Conservation (phyloP, 1,140 invertebrate genomes). For the Bombus breviceps region DNA sequence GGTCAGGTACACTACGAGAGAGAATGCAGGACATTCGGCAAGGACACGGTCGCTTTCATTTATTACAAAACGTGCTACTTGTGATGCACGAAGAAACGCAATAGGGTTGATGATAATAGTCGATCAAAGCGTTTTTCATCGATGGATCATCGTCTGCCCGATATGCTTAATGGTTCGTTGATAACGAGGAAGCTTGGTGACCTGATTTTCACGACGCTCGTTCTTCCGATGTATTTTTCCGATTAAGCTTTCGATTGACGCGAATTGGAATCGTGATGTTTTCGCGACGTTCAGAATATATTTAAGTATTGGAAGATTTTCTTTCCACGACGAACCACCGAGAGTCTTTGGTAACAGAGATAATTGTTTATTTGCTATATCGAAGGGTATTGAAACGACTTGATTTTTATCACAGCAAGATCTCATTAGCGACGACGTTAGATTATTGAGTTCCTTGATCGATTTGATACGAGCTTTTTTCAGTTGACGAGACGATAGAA, state of each 20-base stretch:
- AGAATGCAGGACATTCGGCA: constrained; percentile 81
- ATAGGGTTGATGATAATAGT: not conserved
- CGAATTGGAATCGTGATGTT: not conserved
- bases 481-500: not conserved
- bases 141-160: constrained; percentile 26
- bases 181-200: not conserved
- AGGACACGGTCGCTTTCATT: constrained; percentile 80
- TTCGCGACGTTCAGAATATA: not conserved
- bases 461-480: not conserved
- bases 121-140: constrained; percentile 2
- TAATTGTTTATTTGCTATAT: not conserved
- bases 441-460: constrained; percentile 1
- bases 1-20: constrained; percentile 80
- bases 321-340: not conserved
- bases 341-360: not conserved
- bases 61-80: constrained; percentile 82
- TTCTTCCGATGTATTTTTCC: not conserved
- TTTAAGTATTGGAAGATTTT: not conserved
- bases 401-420: not conserved
- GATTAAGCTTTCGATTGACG: not conserved
- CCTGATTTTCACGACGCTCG: not conserved
- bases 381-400: not conserved
- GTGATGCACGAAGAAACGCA: constrained; percentile 70
- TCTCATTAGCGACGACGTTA: constrained; percentile 14
- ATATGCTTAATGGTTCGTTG: not conserved